Percentiles rank a stretch among this genome's conserved stretches.
phyloP scores from a whole-genome alignment of 2,888 invertebrate species.

The Frankliniella intonsa region DNA sequence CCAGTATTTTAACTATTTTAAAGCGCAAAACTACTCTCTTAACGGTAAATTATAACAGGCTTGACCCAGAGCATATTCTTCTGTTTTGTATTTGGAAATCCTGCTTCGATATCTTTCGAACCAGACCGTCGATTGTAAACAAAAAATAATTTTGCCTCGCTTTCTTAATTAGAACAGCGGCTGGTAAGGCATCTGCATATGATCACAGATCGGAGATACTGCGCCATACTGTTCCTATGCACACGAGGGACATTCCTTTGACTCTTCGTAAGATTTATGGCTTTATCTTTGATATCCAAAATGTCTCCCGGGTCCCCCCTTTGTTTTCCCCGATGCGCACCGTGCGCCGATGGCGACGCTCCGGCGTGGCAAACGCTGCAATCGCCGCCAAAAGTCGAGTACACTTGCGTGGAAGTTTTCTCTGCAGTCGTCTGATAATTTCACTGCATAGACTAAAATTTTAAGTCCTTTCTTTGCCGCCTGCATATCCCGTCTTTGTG shows the following conservation, averaged over 20 bases:
- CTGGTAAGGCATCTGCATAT: background rate
- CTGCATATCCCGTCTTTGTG: background rate
- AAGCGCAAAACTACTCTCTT: too few species aligned
- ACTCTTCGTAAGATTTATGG: conserved; percentile 1
- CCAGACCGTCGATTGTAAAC: too few species aligned
- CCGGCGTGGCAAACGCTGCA: background rate
- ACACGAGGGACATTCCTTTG: background rate
- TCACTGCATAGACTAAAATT: too few species aligned
- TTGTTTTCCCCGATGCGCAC: background rate
- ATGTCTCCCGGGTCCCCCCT: background rate
- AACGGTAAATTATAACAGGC: too few species aligned
- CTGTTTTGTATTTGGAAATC: too few species aligned
- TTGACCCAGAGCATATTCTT: too few species aligned
- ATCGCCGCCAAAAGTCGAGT: too few species aligned
- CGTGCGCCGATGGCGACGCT: background rate
- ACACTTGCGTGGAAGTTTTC: too few species aligned
- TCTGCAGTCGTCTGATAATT: too few species aligned
- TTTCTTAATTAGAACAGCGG: background rate
- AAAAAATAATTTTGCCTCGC: background rate
- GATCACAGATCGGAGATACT: background rate
- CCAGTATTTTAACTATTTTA: too few species aligned
- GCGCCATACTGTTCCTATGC: conserved; percentile 13
- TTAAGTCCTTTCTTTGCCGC: background rate
- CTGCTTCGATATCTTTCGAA: too few species aligned
- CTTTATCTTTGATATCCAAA: conserved; percentile 23